These are phyloP conservation scores for Liolophura sinensis DNA, from an alignment of 1,140 invertebrate species.

Conservation along the genomic window DNA sequence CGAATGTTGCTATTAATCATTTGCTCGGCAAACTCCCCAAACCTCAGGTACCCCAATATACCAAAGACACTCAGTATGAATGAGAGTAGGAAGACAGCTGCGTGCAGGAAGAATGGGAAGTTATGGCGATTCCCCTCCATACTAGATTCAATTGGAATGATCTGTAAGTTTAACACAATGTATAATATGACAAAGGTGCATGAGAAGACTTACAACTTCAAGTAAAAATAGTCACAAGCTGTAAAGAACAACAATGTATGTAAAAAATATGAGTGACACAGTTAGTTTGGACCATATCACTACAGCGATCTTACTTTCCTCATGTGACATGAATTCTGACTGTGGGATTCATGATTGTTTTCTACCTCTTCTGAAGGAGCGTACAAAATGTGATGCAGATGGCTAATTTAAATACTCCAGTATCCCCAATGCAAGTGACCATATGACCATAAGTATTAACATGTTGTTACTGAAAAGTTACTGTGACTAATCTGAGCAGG, in stretches of 20 bases:
- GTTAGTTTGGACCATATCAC: too few relatives aligned
- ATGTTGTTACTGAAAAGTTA: too few relatives aligned
- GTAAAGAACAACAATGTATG: constrained; percentile 9
- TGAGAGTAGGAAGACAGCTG: constrained; percentile 33
- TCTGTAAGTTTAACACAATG: constrained; percentile 28
- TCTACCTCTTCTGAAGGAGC: too few relatives aligned
- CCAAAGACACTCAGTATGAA: constrained; percentile 42
- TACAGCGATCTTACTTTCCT: too few relatives aligned
- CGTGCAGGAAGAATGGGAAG: constrained; percentile 46
- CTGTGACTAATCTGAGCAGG: too few relatives aligned
- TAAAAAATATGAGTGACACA: not conserved
- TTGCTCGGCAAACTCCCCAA: constrained; percentile 42
- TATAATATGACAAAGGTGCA: not conserved
- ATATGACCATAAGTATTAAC: too few relatives aligned
- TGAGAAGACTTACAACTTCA: constrained; percentile 6
- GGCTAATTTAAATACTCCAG: too few relatives aligned
- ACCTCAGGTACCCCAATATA: constrained; percentile 50
- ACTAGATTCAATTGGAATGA: constrained; percentile 55
- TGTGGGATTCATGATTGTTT: too few relatives aligned
- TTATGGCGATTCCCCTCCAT: constrained; percentile 54
- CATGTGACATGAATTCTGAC: too few relatives aligned
- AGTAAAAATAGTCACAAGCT: too few relatives aligned
- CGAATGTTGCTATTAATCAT: constrained; percentile 50
- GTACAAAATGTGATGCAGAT: too few relatives aligned
- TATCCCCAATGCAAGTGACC: too few relatives aligned